Evolutionary conservation across 2,888 invertebrate species (phyloP), one percentile per base, ranked within the genome.

Genomic region (Xylophagus ater): DNA sequence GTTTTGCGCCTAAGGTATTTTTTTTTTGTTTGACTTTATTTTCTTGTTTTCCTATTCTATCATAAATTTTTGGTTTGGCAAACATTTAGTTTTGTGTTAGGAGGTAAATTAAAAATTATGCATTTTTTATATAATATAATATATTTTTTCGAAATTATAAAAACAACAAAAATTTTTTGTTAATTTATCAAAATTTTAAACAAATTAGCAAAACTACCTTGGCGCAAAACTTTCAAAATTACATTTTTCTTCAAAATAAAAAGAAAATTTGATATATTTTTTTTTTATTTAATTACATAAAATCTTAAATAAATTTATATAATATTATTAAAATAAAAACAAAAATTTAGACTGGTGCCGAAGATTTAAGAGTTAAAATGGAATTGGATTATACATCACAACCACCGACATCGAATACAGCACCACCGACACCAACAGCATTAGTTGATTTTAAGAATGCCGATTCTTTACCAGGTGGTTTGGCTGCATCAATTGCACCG

Each of bases 351-450:
- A 59, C 57, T 40, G 64, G 64, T 45, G 65, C 71, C 67, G 48
- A 71, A 78, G 84, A 85, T 70, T 71, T 85, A 65, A 76, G 84
- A 57, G 78, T 84, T 55, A 84, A 84, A 52, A 62, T 68, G 49
- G 66, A 62, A 56, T 62, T 69, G 47, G 58, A 63, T 62, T 71
- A 59, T 65, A 72, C 69, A 62, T 73, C 72, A 53, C 70, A 74
- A 23, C 71, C 74, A 37, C 74, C 71, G 44, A 73, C 73, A 43
- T 72, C 72, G 37, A 69, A 67, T 51, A 67, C 71, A 29, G 68
- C 73, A 37, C 62, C 67, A 46, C 59, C 62, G 41, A 72, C 72
- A 56, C 73, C 73, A 43, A 70, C 71, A 43, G 69, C 69, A 47
- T 51, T 64, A 43, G 53, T 63, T 44, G 62, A 63, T 46, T 54